Percentiles rank a stretch among this genome's conserved stretches.
Evolutionary conservation across 2,888 invertebrate genomes (phyloP).

Genomic region (Scaptomyza parva): DNA sequence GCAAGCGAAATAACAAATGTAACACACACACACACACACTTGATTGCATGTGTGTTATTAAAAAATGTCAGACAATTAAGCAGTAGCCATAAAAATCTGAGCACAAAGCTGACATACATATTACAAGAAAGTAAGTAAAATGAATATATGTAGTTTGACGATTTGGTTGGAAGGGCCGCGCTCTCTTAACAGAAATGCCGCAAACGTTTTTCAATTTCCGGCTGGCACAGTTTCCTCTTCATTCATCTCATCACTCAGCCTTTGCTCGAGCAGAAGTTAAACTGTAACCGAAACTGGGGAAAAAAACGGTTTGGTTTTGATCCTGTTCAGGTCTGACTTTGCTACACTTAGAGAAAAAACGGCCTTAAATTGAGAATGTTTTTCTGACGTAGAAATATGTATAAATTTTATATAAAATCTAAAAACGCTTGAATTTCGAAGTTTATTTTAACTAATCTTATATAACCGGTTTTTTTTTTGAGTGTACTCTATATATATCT

Average conservation of each 20-base stretch:
- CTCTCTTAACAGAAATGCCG: slow-evolving; percentile 72
- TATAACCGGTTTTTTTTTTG: background rate
- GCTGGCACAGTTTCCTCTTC: slow-evolving; percentile 67
- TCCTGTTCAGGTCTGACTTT: slow-evolving; percentile 4
- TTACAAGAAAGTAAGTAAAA: background rate
- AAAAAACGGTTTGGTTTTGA: slow-evolving; percentile 1
- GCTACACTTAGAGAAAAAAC: background rate
- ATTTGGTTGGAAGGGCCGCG: slow-evolving; percentile 43
- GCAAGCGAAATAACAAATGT: slow-evolving; percentile 38
- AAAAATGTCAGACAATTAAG: slow-evolving; percentile 62
- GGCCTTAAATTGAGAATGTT: background rate
- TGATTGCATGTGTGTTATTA: slow-evolving; percentile 50
- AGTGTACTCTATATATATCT: slow-evolving; percentile 8
- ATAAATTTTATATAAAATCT: background rate
- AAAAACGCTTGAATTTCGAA: background rate
- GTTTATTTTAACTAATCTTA: no score
- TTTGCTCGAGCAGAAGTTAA: slow-evolving; percentile 15
- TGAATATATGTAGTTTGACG: slow-evolving; percentile 40
- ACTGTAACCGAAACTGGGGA: slow-evolving; percentile 18
- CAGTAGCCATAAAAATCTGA: slow-evolving; percentile 41
- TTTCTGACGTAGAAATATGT: background rate
- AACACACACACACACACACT: slow-evolving; percentile 7
- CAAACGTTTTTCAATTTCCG: slow-evolving; percentile 79
- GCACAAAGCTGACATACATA: slow-evolving; percentile 9
- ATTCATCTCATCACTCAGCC: background rate